Conservation (phyloP, 2,888 invertebrate genomes). For the Poecilus cupreus region DNA sequence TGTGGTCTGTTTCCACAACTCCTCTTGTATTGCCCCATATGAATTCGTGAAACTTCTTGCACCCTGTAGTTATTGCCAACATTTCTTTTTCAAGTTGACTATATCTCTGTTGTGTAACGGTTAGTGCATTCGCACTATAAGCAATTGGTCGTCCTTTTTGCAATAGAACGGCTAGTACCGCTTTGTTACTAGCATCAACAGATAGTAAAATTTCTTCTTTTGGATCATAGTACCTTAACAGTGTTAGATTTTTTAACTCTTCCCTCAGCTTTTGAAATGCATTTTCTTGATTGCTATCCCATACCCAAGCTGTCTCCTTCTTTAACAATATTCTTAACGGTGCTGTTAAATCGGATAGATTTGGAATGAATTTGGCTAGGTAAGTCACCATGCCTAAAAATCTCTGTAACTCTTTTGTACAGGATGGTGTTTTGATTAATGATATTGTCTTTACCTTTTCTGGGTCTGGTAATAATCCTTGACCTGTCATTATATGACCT, state of each 20-base stretch:
- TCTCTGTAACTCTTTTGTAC: constrained; percentile 39
- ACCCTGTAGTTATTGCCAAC: not conserved
- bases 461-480: not conserved
- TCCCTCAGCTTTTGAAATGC: not conserved
- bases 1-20: constrained; percentile 14
- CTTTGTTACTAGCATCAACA: constrained; percentile 8
- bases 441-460: constrained; percentile 40
- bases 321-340: not conserved
- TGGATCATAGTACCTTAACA: not conserved
- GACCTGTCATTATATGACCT: not conserved
- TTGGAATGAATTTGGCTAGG: not conserved
- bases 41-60: not conserved
- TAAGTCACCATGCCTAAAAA: constrained; percentile 43
- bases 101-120: not conserved
- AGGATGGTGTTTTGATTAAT: constrained; percentile 27
- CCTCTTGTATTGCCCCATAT: not conserved
- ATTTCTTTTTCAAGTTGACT: not conserved
- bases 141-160: constrained; percentile 13
- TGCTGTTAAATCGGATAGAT: not conserved
- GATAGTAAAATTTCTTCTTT: not conserved
- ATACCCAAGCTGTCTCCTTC: not conserved
- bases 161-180: not conserved
- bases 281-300: not conserved
- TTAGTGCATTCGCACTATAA: not conserved
- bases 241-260: not conserved